Evolutionary conservation across 2,113 vertebrate genomes (phyloP).

Genomic region (Macroglossus sobrinus): DNA sequence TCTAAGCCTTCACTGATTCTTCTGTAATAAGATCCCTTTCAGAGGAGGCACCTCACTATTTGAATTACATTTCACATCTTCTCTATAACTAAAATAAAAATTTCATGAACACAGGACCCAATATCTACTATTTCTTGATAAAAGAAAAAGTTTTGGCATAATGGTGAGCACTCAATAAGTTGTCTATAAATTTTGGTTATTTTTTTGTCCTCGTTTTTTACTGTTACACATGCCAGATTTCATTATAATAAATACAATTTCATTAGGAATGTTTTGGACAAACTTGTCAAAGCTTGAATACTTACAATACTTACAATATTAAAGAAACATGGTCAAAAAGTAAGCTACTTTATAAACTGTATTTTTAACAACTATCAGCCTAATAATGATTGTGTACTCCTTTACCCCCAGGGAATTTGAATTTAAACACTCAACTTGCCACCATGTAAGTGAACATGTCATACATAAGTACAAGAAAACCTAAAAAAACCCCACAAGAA

Average conservation of each 20-base stretch:
- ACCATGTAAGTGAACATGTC: background rate
- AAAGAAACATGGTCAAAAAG: background rate
- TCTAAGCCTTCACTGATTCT: background rate
- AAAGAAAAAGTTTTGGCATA: background rate
- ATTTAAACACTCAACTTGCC: background rate
- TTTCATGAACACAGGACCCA: background rate
- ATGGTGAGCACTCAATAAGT: background rate
- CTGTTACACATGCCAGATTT: background rate
- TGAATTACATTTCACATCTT: background rate
- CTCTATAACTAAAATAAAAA: background rate
- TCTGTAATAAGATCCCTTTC: background rate
- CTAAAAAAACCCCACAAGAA: background rate
- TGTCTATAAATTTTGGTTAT: background rate
- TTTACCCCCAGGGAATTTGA: background rate
- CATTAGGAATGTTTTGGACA: background rate
- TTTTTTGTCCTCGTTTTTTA: background rate
- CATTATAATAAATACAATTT: background rate
- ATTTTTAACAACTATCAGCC: background rate
- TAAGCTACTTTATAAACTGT: background rate
- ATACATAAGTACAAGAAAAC: constrained; percentile 1
- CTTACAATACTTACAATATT: background rate
- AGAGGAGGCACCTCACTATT: background rate
- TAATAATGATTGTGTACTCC: background rate
- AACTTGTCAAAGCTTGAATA: background rate
- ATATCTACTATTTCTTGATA: background rate